A percentile compares a stretch with the other conserved stretches of the same genome.
Conservation (phyloP, 1,140 invertebrate species). For the Drosophila persimilis region DNA sequence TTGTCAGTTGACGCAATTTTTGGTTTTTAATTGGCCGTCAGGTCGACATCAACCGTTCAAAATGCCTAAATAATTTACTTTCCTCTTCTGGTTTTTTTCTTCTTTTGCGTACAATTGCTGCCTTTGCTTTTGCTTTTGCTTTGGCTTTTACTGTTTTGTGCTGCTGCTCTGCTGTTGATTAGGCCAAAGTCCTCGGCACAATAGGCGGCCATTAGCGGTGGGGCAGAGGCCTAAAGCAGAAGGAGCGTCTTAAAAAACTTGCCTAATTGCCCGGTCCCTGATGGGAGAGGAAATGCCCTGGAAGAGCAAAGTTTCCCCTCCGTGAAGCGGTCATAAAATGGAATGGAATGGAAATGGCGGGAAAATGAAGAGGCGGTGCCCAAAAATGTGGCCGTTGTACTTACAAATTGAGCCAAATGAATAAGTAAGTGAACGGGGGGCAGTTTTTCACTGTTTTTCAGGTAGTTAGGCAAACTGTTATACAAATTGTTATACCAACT, state of each 20-base stretch:
- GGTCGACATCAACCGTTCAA: slow-evolving; percentile 55
- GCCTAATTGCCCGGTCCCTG: slow-evolving; percentile 55
- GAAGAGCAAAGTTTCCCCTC: slow-evolving; percentile 26
- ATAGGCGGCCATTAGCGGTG: too few relatives aligned
- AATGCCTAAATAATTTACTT: slow-evolving; percentile 64
- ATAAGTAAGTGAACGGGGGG: slow-evolving; percentile 30
- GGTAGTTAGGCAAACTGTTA: background rate
- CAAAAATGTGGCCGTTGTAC: slow-evolving; percentile 34
- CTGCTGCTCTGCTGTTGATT: slow-evolving; percentile 41
- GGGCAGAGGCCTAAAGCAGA: too few relatives aligned
- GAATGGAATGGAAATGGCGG: slow-evolving; percentile 42
- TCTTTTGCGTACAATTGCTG: slow-evolving; percentile 16
- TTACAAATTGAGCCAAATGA: slow-evolving; percentile 47
- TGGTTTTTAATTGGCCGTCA: slow-evolving; percentile 63
- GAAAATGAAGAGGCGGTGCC: slow-evolving; percentile 44
- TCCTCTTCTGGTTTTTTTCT: background rate
- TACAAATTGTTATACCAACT: background rate
- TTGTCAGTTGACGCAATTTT: slow-evolving; percentile 48
- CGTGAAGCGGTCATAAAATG: slow-evolving; percentile 31
- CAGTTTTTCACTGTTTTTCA: background rate
- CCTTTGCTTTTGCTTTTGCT: background rate
- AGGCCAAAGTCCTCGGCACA: slow-evolving; percentile 35
- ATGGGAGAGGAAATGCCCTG: background rate
- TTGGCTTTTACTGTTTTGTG: background rate
- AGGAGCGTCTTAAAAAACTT: slow-evolving; percentile 40